A percentile compares a stretch with the other conserved stretches of the same genome.
Evolutionary conservation across 2,113 vertebrate genomes (phyloP).

Genomic region (Podarcis raffonei): DNA sequence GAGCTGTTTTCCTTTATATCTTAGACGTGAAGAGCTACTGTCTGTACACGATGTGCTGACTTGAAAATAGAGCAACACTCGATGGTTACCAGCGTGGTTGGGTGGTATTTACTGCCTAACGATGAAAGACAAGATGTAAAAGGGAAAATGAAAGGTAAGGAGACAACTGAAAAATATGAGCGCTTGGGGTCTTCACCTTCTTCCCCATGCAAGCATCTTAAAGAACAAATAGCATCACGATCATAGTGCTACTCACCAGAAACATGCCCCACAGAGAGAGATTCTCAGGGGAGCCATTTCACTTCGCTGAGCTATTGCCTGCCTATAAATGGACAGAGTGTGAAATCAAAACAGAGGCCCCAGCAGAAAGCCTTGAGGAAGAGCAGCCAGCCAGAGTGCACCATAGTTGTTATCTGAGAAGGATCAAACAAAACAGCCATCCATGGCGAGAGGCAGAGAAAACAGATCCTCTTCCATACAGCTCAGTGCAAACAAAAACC

Average conservation of each 20-base stretch:
- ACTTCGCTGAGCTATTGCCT: constrained; percentile 48
- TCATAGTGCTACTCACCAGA: constrained; percentile 52
- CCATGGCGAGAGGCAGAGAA: constrained; percentile 40
- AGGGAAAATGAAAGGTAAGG: constrained; percentile 59
- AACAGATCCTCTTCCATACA: not conserved
- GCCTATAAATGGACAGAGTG: constrained; percentile 60
- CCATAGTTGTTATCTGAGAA: constrained; percentile 18
- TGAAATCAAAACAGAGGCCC: constrained; percentile 71
- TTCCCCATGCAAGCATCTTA: constrained; percentile 39
- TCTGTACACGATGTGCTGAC: constrained; percentile 13
- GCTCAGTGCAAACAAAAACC: not conserved
- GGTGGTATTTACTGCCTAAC: constrained; percentile 26
- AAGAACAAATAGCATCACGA: constrained; percentile 44
- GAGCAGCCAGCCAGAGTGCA: not conserved
- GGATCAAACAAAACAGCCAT: constrained; percentile 19
- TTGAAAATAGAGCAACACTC: not conserved
- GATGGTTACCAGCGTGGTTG: constrained; percentile 35
- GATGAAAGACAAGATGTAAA: constrained; percentile 58
- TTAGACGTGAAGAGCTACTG: constrained; percentile 14
- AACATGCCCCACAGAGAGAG: constrained; percentile 27
- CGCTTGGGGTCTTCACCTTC: constrained; percentile 56
- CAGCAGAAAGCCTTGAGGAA: constrained; percentile 38
- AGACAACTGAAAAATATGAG: constrained; percentile 55
- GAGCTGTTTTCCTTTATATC: constrained; percentile 36
- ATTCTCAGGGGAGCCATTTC: constrained; percentile 24